Base-by-base conservation (phyloP, 2,888 invertebrate genomes). In the Hyposoter dolosus region DNA sequence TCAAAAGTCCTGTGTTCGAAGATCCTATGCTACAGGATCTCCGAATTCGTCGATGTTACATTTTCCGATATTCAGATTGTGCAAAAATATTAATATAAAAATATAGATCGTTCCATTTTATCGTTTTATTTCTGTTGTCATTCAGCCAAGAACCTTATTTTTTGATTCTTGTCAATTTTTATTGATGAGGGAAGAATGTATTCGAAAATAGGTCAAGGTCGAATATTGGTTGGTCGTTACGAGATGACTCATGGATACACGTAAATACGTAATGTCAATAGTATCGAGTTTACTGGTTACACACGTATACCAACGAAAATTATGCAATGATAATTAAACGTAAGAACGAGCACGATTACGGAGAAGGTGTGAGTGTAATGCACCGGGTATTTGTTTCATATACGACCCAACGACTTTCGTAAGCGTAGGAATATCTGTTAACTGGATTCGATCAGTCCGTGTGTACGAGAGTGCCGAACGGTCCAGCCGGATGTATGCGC, bases 241-340 rank as follows among this genome's bases (percentile, higher is more conserved):
- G 19, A 32, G 17, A 66, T 65, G 65, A 47, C 19, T 50, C 47
- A 50, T 77, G 50, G 23, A 71, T 53, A 32, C 43, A 45, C 7
- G 3, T 35, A 66, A 75, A 50, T 50, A 47, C 17, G 63, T 2
- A 12, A 43, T 65, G 75, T 56, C 28, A 23, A 76, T 72, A 35
- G 74, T 65, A 71, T 79, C 69, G 40, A 50, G 28, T 68, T 47
- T 17, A 65, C 35, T 53, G 7, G 68, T 50, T 56, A 60, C 35
- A 69, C 45, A 60, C n/a, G n/a, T 50, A 32, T 19, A 60, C 43
- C 72, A 68, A 63, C 79, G 50, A 10, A 72, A 85, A 83, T 83
- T 88, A 85, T 77, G 87, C 78, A 85, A 84, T 50, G 47, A 75
- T 88, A 81, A 86, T 83, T 78, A 47, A 72, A 71, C 71, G 82